phyloP scores from a whole-genome alignment of 2,888 invertebrate genomes.

The Pecten maximus region DNA sequence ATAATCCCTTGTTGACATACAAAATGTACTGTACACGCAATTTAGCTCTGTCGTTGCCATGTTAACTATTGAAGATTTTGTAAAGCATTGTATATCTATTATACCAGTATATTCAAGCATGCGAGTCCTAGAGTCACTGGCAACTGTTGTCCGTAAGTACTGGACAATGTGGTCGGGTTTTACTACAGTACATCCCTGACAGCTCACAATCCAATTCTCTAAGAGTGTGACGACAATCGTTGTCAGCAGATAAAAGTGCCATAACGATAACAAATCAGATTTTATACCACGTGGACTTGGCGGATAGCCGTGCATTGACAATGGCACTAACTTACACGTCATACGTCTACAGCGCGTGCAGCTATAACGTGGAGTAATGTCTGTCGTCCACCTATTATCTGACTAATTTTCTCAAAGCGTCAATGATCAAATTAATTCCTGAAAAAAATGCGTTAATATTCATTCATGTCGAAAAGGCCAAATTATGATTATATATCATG shows the following conservation, averaged over 20 bases:
- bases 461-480: background rate
- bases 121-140: background rate
- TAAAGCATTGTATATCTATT: background rate
- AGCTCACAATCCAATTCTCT: background rate
- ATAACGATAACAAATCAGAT: background rate
- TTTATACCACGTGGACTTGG: background rate
- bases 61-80: background rate
- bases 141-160: too few species aligned
- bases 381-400: background rate
- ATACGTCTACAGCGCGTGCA: background rate
- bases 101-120: background rate
- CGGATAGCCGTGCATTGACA: background rate
- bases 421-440: too few species aligned
- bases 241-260: background rate
- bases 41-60: background rate
- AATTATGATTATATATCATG: background rate
- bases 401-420: background rate
- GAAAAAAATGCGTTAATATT: background rate
- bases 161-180: too few species aligned
- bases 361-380: background rate
- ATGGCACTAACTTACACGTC: background rate
- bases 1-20: too few species aligned
- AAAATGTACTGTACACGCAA: too few species aligned
- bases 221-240: background rate
- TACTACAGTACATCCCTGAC: too few species aligned